phyloP scores from a whole-genome alignment of 2,113 vertebrate species.

The Atractosteus spatula region DNA sequence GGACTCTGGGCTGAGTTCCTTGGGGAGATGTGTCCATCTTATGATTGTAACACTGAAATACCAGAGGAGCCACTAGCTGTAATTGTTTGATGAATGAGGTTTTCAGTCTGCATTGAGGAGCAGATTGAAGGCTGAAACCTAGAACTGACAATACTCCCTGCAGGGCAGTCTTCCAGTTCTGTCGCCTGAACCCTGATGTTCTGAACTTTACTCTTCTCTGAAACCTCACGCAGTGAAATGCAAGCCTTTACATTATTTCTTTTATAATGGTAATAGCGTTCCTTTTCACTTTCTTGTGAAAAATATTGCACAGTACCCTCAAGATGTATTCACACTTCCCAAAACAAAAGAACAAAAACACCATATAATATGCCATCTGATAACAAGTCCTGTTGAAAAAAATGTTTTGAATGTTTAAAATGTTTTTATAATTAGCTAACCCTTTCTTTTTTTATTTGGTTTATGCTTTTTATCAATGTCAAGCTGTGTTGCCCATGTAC shows the following conservation, averaged over 20 bases:
- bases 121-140: slow-evolving; percentile 13
- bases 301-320: no score
- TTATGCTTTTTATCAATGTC: no score
- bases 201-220: background rate
- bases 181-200: background rate
- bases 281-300: no score
- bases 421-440: no score
- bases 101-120: slow-evolving; percentile 41
- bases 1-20: slow-evolving; percentile 26
- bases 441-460: no score
- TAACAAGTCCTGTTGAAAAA: no score
- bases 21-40: slow-evolving; percentile 43
- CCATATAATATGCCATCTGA: no score
- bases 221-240: background rate
- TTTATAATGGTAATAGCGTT: no score
- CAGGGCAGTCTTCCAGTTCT: background rate
- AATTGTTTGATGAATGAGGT: slow-evolving; percentile 74
- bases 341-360: no score
- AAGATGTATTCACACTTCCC: no score
- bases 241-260: background rate
- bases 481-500: no score
- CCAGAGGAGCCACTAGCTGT: slow-evolving; percentile 61
- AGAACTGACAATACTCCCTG: background rate
- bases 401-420: no score
- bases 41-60: slow-evolving; percentile 61